These are phyloP conservation scores for Spheniscus humboldti DNA, from an alignment of 2,797 vertebrate genomes.

Conservation along the genomic window DNA sequence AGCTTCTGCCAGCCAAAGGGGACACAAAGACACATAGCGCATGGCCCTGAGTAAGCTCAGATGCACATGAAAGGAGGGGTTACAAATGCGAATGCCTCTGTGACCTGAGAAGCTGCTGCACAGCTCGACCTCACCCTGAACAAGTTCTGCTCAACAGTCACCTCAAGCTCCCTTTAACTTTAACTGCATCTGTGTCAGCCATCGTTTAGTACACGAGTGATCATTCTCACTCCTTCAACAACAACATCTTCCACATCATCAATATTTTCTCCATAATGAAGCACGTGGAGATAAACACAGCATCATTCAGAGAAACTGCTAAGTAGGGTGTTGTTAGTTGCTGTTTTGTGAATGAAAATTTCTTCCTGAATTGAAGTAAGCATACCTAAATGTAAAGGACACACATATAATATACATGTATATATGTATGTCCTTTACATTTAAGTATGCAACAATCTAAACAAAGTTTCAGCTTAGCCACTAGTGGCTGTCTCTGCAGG, in stretches of 20 bases:
- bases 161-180: not conserved
- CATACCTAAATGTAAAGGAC: not conserved
- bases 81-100: not conserved
- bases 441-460: not conserved
- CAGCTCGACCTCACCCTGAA: not conserved
- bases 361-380: not conserved
- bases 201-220: not conserved
- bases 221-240: not conserved
- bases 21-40: not conserved
- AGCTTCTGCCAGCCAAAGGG: not conserved
- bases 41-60: not conserved
- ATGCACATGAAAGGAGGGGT: not conserved
- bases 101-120: not conserved
- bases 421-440: not conserved
- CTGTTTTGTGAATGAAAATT: not conserved
- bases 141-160: not conserved
- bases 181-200: not conserved
- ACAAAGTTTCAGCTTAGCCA: not conserved
- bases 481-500: not conserved
- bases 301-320: not conserved
- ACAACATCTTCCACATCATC: not conserved
- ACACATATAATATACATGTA: not conserved
- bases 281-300: not conserved
- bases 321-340: not conserved
- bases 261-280: not conserved